These are phyloP conservation scores for Hydropsyche betteni DNA, from an alignment of 2,888 invertebrate genomes.

Conservation along the genomic window DNA sequence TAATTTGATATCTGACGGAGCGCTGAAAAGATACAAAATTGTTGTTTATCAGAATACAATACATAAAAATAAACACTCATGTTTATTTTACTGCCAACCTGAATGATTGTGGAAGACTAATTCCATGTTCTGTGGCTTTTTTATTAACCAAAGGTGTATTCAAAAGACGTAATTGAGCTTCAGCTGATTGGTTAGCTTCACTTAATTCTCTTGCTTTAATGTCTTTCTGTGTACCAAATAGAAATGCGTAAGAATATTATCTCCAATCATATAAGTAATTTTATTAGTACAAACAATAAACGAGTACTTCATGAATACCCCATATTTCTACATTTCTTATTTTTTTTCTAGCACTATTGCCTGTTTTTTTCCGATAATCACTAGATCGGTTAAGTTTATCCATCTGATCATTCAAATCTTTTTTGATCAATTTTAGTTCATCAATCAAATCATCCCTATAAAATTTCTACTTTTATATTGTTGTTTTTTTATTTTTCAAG, in stretches of 20 bases:
- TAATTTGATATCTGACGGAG: conserved; percentile 24
- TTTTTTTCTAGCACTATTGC: conserved; percentile 39
- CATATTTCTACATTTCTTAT: conserved; percentile 44
- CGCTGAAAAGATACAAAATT: conserved; percentile 23
- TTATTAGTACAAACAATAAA: not conserved
- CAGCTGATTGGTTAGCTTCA: conserved; percentile 75
- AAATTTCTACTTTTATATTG: not conserved
- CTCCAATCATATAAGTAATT: not conserved
- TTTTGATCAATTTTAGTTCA: conserved; percentile 39
- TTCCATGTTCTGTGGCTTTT: conserved; percentile 37
- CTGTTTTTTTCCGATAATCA: conserved; percentile 36
- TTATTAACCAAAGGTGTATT: conserved; percentile 38
- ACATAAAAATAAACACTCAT: not conserved
- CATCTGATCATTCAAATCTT: conserved; percentile 42
- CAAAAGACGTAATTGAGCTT: conserved; percentile 38
- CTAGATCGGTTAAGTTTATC: conserved; percentile 46
- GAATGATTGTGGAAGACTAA: conserved; percentile 37
- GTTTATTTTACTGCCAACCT: conserved; percentile 30
- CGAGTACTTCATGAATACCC: conserved; percentile 41
- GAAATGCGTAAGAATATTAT: not conserved
- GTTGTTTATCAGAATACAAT: not conserved
- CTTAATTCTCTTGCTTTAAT: conserved; percentile 68
- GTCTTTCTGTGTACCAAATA: conserved; percentile 60
- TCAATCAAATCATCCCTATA: conserved; percentile 45
- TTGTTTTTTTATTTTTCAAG: not conserved